Base-by-base conservation (phyloP, 1,140 invertebrate species). In the Hyphantria cunea region DNA sequence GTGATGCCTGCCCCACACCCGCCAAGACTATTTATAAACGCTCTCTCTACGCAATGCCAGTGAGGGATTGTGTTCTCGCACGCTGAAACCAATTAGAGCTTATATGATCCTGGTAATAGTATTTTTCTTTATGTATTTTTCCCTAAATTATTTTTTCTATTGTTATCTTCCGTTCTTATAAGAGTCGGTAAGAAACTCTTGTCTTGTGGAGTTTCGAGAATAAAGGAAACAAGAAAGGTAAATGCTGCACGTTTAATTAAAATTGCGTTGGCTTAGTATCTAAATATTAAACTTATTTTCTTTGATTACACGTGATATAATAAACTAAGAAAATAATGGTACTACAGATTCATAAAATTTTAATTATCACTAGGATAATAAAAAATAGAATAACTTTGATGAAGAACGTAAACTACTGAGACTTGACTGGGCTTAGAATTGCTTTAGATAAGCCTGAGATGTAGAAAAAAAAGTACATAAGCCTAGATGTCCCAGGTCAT, bases 21-120 rank as follows among this genome's bases (percentile, higher is more conserved):
- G 63, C 68, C 45, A 53, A 64, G 64, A 73, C 76, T 77, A 82
- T 86, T 84, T 86, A 84, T 84, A 84, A 84, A 77, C 71, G 73
- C 66, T 73, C 67, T 63, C 69, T 62, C 58, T 72, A 68, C 70
- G 66, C 70, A 71, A 70, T 75, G 66, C 64, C 58, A 68, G 70
- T 80, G 76, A 81, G 77, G 79, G 79, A 84, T 83, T 84, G 79
- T 78, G 66, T 75, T 76, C 75, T 72, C 70, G 72, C 69, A 72
- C 71, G 64, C 72, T 71, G 66, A 68, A 79, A 84, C 76, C 81
- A 82, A 85, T 84, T 82, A 82, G 77, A 68, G 64, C 75, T 74
- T 72, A 76, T 76, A 73, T 78, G 69, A 73, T 83, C 76, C 72
- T 70, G 66, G 67, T 80, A 81, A 74, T 72, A 69, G 72, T 70